Percentiles rank a stretch among this genome's conserved stretches.
These are phyloP conservation scores for Cryptotermes secundus DNA, from an alignment of 1,140 invertebrate genomes.

Conservation along the genomic window DNA sequence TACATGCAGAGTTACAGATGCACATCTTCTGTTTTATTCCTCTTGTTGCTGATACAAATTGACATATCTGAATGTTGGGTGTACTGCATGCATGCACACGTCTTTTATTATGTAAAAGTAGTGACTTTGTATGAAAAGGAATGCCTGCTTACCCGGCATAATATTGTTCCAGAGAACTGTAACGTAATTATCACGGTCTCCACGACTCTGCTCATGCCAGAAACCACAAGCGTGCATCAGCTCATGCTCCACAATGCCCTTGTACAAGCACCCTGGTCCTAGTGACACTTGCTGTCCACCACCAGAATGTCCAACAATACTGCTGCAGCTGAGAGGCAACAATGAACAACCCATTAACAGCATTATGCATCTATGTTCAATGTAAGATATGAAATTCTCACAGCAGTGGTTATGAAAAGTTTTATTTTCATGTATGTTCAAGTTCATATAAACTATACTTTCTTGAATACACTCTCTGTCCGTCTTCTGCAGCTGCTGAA, in stretches of 20 bases:
- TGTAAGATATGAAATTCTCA: too few species aligned
- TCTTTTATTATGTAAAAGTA: too few species aligned
- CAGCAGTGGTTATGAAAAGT: too few species aligned
- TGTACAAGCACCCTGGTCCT: slow-evolving; percentile 49
- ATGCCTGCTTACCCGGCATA: slow-evolving; percentile 5
- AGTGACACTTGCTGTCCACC: slow-evolving; percentile 52
- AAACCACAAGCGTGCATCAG: slow-evolving; percentile 54
- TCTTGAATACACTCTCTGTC: background rate
- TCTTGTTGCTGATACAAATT: too few species aligned
- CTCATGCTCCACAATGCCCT: slow-evolving; percentile 49
- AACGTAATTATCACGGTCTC: slow-evolving; percentile 50
- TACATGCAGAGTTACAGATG: too few species aligned
- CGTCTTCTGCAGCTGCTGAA: too few species aligned
- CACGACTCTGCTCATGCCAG: slow-evolving; percentile 53
- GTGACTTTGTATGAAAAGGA: too few species aligned
- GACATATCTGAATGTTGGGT: too few species aligned
- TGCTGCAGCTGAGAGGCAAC: slow-evolving; percentile 33
- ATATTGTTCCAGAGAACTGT: slow-evolving; percentile 51
- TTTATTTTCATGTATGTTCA: too few species aligned
- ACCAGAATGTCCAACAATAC: slow-evolving; percentile 36
- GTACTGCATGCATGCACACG: too few species aligned
- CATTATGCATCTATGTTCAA: too few species aligned
- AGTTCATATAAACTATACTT: background rate
- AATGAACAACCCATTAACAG: background rate
- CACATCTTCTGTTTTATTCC: too few species aligned